Evolutionary conservation across 37 sponge, comb jelly and placozoan species (phyloP), one percentile per base, ranked within the genome.

Genomic region (Chondrosia reniformis): DNA sequence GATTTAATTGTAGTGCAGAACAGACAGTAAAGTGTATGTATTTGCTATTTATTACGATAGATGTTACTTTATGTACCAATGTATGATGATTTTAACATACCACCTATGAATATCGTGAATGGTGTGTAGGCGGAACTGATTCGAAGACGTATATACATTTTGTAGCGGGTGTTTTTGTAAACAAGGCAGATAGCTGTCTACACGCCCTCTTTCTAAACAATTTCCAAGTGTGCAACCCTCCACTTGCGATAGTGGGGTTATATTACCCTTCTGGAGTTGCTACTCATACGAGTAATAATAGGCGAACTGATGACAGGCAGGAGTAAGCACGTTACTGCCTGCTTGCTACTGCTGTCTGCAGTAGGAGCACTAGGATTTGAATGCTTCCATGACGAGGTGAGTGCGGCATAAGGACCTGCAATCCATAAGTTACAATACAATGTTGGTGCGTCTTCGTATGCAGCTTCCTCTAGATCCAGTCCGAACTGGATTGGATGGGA

Each of bases 321-420:
- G 52, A 49, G 10, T 10, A 15, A 49, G 15, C 52, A 49, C 52
- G 15, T 49, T n/a, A n/a, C n/a, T n/a, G n/a, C n/a, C n/a, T n/a
- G 8, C 22, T 59, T 59, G 22, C 17, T 13, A 5, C 61, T 59
- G 22, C 30, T 59, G 22, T 59, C 7, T 59, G 61, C 28, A 59
- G 30, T 19, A 30, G 30, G 28, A 59, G 22, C 61, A 30, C 6
- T 59, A 13, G 61, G 22, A 13, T 30, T 30, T 30, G 8, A 7
- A 6, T 59, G 17, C 61, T 30, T 59, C 22, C 61, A 59, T 59
- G 61, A 59, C 8, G 61, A 59, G 61, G 61, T 59, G 61, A 59
- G 61, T 19, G 15, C 52, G 15, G 52, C 52, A 15, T 15, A 15
- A 15, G 10, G 15, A n/a, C n/a, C n/a, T n/a, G n/a, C n/a, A n/a